These are phyloP conservation scores for Procapra przewalskii DNA, from an alignment of 2,113 vertebrate species.

Conservation along the genomic window DNA sequence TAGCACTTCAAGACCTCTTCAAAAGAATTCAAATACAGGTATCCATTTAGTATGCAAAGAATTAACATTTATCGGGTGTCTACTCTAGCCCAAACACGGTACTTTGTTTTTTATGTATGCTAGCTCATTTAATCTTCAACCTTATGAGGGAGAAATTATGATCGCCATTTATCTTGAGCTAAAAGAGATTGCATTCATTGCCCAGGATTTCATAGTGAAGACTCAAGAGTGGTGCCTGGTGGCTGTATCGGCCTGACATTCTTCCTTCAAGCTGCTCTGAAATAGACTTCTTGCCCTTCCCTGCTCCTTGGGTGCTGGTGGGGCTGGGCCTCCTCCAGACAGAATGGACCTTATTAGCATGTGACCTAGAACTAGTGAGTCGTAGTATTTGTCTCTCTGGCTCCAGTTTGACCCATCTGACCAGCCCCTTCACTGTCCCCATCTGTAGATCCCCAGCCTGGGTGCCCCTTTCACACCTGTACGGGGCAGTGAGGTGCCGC, in stretches of 20 bases:
- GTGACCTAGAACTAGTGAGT: not conserved
- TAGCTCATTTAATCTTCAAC: conserved; percentile 25
- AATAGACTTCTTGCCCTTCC: not conserved
- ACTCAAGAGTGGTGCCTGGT: not conserved
- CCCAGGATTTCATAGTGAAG: not conserved
- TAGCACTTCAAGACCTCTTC: not conserved
- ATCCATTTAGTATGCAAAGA: not conserved
- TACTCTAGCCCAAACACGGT: not conserved
- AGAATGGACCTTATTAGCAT: not conserved
- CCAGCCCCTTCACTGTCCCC: not conserved
- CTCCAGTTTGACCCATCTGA: not conserved
- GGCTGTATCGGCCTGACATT: not conserved
- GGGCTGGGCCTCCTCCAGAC: not conserved
- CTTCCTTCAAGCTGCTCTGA: not conserved
- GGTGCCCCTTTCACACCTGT: not conserved
- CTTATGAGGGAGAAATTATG: not conserved
- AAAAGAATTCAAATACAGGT: conserved; percentile 8
- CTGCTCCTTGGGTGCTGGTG: not conserved
- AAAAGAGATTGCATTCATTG: not conserved
- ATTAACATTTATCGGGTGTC: conserved; percentile 27
- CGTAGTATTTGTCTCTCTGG: not conserved
- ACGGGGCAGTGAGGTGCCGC: not conserved
- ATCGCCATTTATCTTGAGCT: not conserved
- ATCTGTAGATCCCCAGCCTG: no score
- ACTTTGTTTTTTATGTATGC: not conserved